phyloP scores from a whole-genome alignment of 2,888 invertebrate genomes.

The Latrodectus elegans region DNA sequence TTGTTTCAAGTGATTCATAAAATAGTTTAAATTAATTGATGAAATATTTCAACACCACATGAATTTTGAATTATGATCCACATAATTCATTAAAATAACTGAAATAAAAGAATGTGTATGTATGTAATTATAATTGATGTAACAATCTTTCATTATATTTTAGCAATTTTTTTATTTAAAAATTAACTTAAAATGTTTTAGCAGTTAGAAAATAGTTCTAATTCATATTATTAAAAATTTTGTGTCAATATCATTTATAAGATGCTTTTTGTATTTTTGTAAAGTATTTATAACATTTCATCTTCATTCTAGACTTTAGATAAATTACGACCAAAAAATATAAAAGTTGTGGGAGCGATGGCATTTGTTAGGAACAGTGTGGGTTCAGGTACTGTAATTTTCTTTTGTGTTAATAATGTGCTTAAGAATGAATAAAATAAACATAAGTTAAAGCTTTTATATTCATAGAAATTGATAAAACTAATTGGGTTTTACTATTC shows the following conservation, averaged over 20 bases:
- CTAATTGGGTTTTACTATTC: too few relatives aligned
- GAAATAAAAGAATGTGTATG: too few relatives aligned
- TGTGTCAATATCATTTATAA: not conserved
- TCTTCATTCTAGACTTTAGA: slow-evolving; percentile 79
- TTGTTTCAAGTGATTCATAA: too few relatives aligned
- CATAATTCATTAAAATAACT: too few relatives aligned
- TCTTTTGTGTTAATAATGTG: too few relatives aligned
- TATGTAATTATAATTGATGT: too few relatives aligned
- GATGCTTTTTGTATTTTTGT: not conserved
- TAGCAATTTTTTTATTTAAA: not conserved
- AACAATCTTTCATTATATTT: not conserved
- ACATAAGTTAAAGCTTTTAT: not conserved
- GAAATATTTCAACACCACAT: too few relatives aligned
- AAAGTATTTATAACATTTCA: not conserved
- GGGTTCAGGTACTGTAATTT: slow-evolving; percentile 78
- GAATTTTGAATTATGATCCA: too few relatives aligned
- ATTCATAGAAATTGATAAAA: too few relatives aligned
- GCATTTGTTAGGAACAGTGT: slow-evolving; percentile 92
- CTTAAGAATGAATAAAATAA: not conserved
- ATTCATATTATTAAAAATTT: not conserved
- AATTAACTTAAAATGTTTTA: not conserved
- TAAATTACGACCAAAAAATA: slow-evolving; percentile 81
- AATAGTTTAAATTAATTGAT: too few relatives aligned
- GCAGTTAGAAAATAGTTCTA: too few relatives aligned
- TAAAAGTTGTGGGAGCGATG: slow-evolving; percentile 88